These are phyloP conservation scores for Lomographa bimaculata DNA, from an alignment of 2,888 invertebrate genomes.

Conservation along the genomic window DNA sequence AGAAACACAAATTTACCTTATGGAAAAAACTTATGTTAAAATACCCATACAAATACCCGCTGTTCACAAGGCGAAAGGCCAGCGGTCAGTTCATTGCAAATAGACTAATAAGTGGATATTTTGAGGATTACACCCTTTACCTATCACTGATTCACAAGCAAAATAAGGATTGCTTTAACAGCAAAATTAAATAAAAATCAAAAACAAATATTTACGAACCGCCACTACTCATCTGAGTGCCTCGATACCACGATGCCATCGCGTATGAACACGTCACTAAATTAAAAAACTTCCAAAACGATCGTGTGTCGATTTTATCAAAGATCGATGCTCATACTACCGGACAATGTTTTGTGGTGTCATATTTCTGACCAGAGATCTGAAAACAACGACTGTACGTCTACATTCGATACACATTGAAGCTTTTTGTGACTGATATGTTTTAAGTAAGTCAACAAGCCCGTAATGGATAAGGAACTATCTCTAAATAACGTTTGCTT, in stretches of 20 bases:
- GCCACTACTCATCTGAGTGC: constrained; percentile 3
- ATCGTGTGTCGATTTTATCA: constrained; percentile 29
- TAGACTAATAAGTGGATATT: no score
- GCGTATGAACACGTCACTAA: constrained; percentile 19
- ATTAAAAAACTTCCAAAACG: constrained; percentile 25
- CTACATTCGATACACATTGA: constrained; percentile 11
- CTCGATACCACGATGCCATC: constrained; percentile 16
- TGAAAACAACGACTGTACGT: not conserved
- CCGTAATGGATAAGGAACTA: constrained; percentile 12
- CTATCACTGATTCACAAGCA: no score
- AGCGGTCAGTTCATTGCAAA: no score
- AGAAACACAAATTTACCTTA: no score
- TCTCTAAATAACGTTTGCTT: not conserved
- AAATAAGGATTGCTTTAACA: no score
- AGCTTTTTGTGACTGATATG: not conserved
- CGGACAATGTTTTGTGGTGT: constrained; percentile 29
- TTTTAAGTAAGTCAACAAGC: not conserved
- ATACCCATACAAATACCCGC: no score
- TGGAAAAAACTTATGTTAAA: no score
- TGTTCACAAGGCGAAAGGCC: no score
- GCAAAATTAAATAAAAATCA: no score
- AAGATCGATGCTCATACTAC: constrained; percentile 34
- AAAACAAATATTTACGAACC: no score
- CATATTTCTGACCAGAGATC: constrained; percentile 29
- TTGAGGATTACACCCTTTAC: no score